Conservation (phyloP, 35 echinoderm and acorn worm genomes). For the Eucidaris tribuloides region DNA sequence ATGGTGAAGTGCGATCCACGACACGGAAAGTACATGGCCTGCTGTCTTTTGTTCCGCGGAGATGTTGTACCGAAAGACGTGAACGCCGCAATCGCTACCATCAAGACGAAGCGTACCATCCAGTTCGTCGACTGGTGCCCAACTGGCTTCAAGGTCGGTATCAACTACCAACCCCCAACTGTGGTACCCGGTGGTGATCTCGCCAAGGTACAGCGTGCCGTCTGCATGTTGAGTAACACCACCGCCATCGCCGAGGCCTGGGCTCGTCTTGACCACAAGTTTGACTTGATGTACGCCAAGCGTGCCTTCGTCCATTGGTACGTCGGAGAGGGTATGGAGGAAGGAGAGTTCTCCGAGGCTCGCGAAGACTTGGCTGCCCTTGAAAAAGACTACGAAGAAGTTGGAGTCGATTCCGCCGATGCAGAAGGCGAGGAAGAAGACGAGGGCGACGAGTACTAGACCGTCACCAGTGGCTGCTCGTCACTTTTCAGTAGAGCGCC, state of each 20-base stretch:
- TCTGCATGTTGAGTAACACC: slow-evolving; percentile 73
- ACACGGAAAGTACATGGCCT: slow-evolving; percentile 96
- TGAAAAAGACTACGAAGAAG: slow-evolving; percentile 63
- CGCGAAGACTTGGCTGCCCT: slow-evolving; percentile 56
- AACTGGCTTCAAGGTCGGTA: slow-evolving; percentile 72
- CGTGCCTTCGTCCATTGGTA: slow-evolving; percentile 69
- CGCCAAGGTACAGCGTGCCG: slow-evolving; percentile 51
- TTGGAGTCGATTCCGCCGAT: slow-evolving; percentile 18
- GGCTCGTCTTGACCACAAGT: slow-evolving; percentile 68
- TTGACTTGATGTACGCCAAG: slow-evolving; percentile 69
- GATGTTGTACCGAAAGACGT: slow-evolving; percentile 75
- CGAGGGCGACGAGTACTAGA: too few species aligned
- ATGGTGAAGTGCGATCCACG: slow-evolving; percentile 91
- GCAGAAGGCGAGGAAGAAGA: too few species aligned
- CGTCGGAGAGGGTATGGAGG: slow-evolving; percentile 67
- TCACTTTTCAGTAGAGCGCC: too few species aligned
- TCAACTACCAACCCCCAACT: slow-evolving; percentile 67
- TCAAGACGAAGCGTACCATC: slow-evolving; percentile 65
- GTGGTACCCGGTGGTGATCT: slow-evolving; percentile 52
- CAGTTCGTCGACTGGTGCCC: slow-evolving; percentile 70
- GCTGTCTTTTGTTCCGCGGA: too few species aligned
- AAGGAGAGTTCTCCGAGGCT: slow-evolving; percentile 65
- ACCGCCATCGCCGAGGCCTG: slow-evolving; percentile 57
- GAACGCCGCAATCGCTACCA: slow-evolving; percentile 57
- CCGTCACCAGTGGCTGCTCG: too few species aligned